Percentiles rank a stretch among this genome's conserved stretches.
Evolutionary conservation across 1,140 invertebrate species (phyloP).

Genomic region (Brachionus rubens): DNA sequence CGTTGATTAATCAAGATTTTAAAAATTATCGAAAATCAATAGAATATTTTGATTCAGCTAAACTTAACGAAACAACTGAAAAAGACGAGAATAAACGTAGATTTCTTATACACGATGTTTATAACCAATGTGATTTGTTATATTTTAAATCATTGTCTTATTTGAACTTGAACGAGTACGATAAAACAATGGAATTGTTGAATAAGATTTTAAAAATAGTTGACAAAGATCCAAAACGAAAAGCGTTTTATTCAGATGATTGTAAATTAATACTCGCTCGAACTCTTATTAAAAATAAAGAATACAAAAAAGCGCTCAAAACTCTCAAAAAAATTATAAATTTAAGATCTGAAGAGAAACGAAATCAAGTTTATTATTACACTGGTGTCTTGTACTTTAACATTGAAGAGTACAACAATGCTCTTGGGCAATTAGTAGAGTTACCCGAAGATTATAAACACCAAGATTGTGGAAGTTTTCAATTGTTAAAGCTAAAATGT

Average conservation of each 20-base stretch:
- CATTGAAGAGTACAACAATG: not conserved
- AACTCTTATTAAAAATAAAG: conserved; percentile 9
- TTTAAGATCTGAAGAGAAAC: not conserved
- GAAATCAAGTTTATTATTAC: conserved; percentile 14
- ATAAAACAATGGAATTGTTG: not conserved
- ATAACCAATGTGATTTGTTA: conserved; percentile 1
- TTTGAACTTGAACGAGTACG: conserved; percentile 7
- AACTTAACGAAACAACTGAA: not conserved
- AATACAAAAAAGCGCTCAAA: conserved; percentile 17
- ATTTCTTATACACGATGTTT: not conserved
- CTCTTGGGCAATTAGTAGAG: not conserved
- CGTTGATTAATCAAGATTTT: not conserved
- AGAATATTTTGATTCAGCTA: conserved; percentile 22
- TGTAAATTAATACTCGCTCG: conserved; percentile 5
- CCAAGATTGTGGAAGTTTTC: not conserved
- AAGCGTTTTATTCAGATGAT: conserved; percentile 24
- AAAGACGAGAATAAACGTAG: not conserved
- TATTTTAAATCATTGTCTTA: conserved; percentile 20
- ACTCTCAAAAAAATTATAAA: conserved; percentile 4
- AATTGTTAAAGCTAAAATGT: conserved; percentile 15
- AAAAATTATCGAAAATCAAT: conserved; percentile 35
- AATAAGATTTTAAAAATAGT: not conserved
- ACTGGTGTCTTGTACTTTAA: not conserved
- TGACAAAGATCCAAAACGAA: not conserved
- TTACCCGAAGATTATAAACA: conserved; percentile 4